These are phyloP conservation scores for Gavia stellata DNA, from an alignment of 2,113 vertebrate genomes.

Conservation along the genomic window DNA sequence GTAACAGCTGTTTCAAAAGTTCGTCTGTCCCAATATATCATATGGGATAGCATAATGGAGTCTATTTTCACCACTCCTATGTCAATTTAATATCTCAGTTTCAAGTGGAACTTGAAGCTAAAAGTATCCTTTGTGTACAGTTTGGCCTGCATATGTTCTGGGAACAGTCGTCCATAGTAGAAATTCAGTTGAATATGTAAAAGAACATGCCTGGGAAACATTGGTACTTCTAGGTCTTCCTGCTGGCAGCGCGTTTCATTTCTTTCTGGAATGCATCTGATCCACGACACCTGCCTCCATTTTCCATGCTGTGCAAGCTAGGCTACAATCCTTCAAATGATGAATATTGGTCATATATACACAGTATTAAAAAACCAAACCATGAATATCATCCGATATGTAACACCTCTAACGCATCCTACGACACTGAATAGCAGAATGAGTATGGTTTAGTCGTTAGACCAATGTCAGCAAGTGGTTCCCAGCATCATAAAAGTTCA, in stretches of 20 bases:
- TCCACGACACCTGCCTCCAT: background rate
- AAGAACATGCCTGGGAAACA: conserved; percentile 21
- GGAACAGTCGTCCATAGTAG: conserved; percentile 21
- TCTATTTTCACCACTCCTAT: conserved; percentile 5
- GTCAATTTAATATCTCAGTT: background rate
- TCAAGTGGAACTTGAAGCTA: conserved; percentile 1
- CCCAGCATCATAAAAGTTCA: background rate
- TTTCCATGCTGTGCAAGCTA: background rate
- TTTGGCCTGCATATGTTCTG: conserved; percentile 40
- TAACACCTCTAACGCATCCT: background rate
- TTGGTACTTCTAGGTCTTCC: conserved; percentile 30
- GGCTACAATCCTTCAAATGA: background rate
- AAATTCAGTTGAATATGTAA: conserved; percentile 49
- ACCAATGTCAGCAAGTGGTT: background rate
- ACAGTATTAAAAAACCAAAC: background rate
- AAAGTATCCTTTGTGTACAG: conserved; percentile 37
- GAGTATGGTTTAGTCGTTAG: background rate
- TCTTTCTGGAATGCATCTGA: conserved; percentile 39
- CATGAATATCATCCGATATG: background rate
- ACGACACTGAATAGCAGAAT: fast-evolving
- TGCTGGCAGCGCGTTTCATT: background rate
- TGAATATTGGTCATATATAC: background rate
- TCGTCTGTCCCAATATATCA: background rate
- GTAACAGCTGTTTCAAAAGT: background rate
- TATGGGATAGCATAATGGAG: background rate